Percentiles rank a stretch among this genome's conserved stretches.
phyloP scores from a whole-genome alignment of 2,113 vertebrate genomes.

The Aphelocoma coerulescens region DNA sequence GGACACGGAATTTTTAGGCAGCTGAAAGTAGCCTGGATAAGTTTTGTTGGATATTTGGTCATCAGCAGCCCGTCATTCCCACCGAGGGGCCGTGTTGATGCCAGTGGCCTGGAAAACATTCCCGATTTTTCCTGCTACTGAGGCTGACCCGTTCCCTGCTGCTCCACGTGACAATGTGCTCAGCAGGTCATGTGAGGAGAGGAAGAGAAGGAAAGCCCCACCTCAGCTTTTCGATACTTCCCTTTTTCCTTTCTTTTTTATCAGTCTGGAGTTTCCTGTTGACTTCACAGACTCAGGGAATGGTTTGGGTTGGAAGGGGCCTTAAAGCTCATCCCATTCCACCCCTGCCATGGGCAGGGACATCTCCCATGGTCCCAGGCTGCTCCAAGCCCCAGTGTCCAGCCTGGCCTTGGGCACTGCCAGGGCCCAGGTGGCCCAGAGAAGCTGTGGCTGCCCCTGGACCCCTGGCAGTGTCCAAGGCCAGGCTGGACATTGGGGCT shows the following conservation, averaged over 20 bases:
- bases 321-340: rapidly evolving
- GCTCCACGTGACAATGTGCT: neutral
- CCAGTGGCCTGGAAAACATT: neutral
- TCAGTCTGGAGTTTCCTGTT: neutral
- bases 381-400: neutral
- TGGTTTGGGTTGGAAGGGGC: neutral
- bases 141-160: neutral
- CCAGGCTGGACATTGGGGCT: neutral
- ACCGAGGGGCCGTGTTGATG: rapidly evolving
- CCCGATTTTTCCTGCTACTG: neutral
- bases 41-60: neutral
- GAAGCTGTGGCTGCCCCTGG: neutral
- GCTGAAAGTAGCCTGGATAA: neutral
- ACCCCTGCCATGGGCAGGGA: neutral
- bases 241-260: neutral
- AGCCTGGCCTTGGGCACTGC: rapidly evolving
- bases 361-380: neutral
- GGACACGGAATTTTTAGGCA: neutral
- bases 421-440: neutral
- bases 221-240: neutral
- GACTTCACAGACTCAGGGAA: neutral
- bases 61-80: neutral
- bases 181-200: neutral
- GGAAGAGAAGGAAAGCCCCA: neutral
- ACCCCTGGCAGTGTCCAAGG: neutral